These are phyloP conservation scores for Sitta carolinensis DNA, from an alignment of 2,797 vertebrate genomes.

Conservation along the genomic window DNA sequence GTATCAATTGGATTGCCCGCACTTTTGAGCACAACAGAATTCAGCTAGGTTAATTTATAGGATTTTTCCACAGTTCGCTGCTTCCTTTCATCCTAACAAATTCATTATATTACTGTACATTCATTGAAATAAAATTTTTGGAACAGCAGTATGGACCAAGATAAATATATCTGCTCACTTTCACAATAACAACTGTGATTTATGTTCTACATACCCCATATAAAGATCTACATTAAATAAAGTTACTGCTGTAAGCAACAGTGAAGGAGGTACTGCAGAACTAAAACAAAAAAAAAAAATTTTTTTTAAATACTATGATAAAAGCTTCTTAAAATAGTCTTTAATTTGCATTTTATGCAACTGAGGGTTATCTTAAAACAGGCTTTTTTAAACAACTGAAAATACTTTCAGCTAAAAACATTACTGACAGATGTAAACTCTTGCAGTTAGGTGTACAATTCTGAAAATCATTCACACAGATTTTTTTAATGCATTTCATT, in stretches of 20 bases:
- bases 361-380: background rate
- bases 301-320: background rate
- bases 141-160: background rate
- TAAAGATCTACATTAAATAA: background rate
- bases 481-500: background rate
- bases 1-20: slow-evolving; percentile 25
- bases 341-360: background rate
- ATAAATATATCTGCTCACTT: background rate
- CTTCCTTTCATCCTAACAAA: slow-evolving; percentile 8
- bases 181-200: background rate
- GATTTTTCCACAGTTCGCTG: background rate
- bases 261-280: background rate
- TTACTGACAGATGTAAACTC: background rate
- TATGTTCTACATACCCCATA: background rate
- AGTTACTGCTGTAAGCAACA: background rate
- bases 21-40: slow-evolving; percentile 34
- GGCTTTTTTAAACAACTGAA: background rate
- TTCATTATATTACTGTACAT: background rate
- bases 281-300: background rate
- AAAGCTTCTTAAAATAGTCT: background rate
- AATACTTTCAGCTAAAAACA: background rate
- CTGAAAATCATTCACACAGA: background rate
- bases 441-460: background rate
- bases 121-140: background rate
- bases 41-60: slow-evolving; percentile 28